Conservation (phyloP, 1,140 invertebrate species). For the Diachasmimorpha longicaudata region DNA sequence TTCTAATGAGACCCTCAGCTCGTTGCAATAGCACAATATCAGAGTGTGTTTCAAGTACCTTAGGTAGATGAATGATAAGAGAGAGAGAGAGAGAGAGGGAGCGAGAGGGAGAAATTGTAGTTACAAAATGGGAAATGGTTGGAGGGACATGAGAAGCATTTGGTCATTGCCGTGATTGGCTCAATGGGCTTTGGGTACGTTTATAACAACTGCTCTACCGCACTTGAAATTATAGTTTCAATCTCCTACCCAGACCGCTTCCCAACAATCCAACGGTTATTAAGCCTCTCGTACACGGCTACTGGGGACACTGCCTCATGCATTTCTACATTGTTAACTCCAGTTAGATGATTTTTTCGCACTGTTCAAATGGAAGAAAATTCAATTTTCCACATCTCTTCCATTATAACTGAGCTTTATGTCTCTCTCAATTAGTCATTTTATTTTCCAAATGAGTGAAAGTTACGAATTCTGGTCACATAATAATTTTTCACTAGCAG, state of each 20-base stretch:
- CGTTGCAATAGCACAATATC: not conserved
- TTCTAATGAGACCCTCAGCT: not conserved
- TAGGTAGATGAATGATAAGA: not conserved
- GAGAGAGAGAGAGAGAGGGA: not conserved
- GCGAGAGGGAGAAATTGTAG: not conserved
- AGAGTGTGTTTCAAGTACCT: not conserved
- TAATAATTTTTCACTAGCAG: too few species aligned
- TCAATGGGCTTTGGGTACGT: conserved; percentile 6
- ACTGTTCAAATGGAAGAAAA: not conserved
- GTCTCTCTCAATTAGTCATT: too few species aligned
- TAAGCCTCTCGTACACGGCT: not conserved
- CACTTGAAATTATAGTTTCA: conserved; percentile 9
- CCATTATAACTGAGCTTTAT: too few species aligned
- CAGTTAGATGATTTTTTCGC: not conserved
- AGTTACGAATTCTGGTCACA: too few species aligned
- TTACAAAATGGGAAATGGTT: not conserved
- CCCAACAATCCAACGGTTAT: not conserved
- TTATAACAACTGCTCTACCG: conserved; percentile 8
- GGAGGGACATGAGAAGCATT: not conserved
- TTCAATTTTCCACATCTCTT: not conserved
- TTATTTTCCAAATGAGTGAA: too few species aligned
- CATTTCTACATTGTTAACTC: not conserved
- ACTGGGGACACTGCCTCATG: not conserved
- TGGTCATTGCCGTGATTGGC: conserved; percentile 10
- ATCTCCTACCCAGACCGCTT: not conserved